phyloP scores from a whole-genome alignment of 2,888 invertebrate species.

The Mesodorylaimus sp. region DNA sequence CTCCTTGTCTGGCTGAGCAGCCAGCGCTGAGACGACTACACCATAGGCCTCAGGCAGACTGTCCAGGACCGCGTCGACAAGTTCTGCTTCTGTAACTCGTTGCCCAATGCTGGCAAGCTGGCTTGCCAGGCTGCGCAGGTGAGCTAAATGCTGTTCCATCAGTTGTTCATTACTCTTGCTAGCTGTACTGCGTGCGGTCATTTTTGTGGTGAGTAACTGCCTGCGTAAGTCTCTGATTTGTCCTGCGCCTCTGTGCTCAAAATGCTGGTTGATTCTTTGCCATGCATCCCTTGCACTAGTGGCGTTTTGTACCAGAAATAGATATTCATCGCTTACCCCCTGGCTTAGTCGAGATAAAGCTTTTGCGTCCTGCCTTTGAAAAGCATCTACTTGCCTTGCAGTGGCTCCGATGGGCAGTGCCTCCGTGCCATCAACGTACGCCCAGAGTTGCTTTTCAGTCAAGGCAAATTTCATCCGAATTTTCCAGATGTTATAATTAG shows the following conservation, averaged over 20 bases:
- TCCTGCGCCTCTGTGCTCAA: not conserved
- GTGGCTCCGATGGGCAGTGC: not conserved
- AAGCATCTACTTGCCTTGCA: not conserved
- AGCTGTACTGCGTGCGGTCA: not conserved
- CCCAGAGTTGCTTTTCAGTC: not conserved
- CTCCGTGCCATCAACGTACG: not conserved
- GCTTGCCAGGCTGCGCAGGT: not conserved
- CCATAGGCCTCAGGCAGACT: not conserved
- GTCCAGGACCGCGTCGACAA: not conserved
- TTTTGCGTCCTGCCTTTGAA: not conserved
- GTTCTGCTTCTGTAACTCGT: not conserved
- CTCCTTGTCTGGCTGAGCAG: not conserved
- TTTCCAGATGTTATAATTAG: conserved; percentile 3
- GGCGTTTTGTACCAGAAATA: not conserved
- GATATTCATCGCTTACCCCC: not conserved
- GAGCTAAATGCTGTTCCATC: not conserved
- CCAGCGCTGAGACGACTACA: not conserved
- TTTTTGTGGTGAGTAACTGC: not conserved
- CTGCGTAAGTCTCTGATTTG: not conserved
- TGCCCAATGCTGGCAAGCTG: not conserved
- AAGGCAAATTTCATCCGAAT: not conserved
- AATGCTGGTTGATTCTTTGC: not conserved
- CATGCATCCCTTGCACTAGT: not conserved
- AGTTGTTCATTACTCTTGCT: too few relatives aligned
- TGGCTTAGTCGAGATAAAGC: not conserved